phyloP scores from a whole-genome alignment of 2,888 invertebrate genomes.

The Julus scanicus region DNA sequence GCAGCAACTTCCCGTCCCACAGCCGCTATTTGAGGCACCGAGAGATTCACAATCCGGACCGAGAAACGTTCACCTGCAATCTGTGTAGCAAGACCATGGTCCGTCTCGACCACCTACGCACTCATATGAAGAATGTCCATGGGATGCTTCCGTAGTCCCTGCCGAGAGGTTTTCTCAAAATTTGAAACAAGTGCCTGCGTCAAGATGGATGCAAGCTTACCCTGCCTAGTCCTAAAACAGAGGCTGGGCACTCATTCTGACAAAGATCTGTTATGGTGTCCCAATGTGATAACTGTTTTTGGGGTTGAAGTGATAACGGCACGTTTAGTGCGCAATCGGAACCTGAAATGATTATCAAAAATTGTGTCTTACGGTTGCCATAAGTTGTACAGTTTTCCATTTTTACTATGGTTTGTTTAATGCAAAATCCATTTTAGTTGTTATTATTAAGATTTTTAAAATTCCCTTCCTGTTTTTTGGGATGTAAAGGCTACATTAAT shows the following conservation, averaged over 20 bases:
- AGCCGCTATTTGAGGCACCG: constrained; percentile 58
- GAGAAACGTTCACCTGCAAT: constrained; percentile 58
- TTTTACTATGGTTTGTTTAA: background rate
- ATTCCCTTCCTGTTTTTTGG: background rate
- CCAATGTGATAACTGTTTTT: constrained; percentile 7
- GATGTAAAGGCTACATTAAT: background rate
- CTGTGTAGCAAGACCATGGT: constrained; percentile 58
- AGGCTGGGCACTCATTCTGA: background rate
- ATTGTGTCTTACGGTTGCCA: background rate
- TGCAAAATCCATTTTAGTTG: background rate
- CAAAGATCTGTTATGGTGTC: background rate
- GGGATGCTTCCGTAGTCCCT: constrained; percentile 49
- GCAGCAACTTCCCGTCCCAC: constrained; percentile 58
- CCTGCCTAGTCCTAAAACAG: constrained; percentile 20
- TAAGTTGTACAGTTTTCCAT: background rate
- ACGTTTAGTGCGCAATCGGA: background rate
- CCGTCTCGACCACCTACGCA: constrained; percentile 57
- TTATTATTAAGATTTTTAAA: background rate
- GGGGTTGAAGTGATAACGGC: background rate
- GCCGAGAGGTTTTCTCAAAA: background rate
- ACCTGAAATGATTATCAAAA: background rate
- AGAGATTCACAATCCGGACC: constrained; percentile 58
- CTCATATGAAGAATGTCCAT: constrained; percentile 58
- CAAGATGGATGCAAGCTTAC: constrained; percentile 17
- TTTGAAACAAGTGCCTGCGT: constrained; percentile 23